These are phyloP conservation scores for Pegoplata infirma DNA, from an alignment of 2,888 invertebrate species.

Conservation along the genomic window DNA sequence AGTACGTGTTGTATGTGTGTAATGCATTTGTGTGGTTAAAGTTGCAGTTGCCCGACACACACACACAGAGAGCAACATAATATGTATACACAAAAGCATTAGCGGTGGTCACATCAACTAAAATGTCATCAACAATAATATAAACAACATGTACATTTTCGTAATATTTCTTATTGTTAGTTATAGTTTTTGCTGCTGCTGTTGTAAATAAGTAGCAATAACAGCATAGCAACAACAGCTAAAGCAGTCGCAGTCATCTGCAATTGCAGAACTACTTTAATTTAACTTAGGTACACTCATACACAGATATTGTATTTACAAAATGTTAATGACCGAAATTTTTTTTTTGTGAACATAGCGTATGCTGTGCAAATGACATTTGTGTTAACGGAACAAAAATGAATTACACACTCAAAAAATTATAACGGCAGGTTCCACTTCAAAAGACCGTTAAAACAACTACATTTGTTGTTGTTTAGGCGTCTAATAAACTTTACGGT, in stretches of 20 bases:
- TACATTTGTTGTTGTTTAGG: no score
- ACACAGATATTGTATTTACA: background rate
- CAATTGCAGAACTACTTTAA: constrained; percentile 21
- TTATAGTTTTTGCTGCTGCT: background rate
- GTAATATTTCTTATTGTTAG: background rate
- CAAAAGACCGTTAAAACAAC: no score
- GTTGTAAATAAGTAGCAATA: constrained; percentile 23
- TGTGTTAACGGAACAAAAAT: no score
- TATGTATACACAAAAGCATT: constrained; percentile 40
- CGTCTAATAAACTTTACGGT: no score
- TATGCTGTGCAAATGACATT: background rate
- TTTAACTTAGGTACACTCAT: background rate
- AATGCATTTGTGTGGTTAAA: background rate
- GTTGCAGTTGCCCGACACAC: no score
- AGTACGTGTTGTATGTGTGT: background rate
- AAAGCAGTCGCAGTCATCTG: background rate
- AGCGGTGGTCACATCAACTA: constrained; percentile 51
- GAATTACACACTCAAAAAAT: no score
- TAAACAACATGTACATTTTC: constrained; percentile 30
- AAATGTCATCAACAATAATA: constrained; percentile 53
- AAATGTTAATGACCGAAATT: background rate
- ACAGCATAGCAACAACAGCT: background rate
- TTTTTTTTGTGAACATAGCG: background rate
- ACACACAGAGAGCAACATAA: no score
- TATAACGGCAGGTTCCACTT: no score